Percentiles rank a stretch among this genome's conserved stretches.
Conservation (phyloP, 37 sponge, comb jelly and placozoan species). For the Cliona cf. orientalis region DNA sequence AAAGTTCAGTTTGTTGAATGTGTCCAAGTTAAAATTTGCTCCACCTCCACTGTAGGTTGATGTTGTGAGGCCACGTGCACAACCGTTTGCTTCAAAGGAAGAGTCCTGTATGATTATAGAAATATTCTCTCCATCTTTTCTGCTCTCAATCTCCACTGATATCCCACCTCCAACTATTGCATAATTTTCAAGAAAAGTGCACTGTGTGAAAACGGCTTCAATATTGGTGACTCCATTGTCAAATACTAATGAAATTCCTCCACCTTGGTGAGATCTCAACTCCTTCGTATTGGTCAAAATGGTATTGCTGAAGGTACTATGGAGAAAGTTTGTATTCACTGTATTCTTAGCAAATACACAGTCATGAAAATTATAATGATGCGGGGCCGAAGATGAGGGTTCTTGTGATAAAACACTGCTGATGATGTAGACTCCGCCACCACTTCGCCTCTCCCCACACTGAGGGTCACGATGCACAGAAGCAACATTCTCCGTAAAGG, state of each 20-base stretch:
- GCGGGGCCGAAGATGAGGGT: no score
- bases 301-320: neutral
- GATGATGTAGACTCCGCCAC: neutral
- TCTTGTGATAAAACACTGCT: neutral
- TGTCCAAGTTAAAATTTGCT: no score
- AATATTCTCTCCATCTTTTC: neutral
- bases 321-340: neutral
- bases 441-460: no score
- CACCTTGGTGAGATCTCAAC: neutral
- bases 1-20: no score
- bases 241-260: neutral
- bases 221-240: neutral
- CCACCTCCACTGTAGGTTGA: neutral
- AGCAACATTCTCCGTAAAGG: no score
- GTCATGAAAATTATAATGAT: neutral
- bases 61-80: neutral
- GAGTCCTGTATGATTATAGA: neutral
- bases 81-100: constrained; percentile 4
- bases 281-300: neutral
- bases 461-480: no score
- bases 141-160: neutral
- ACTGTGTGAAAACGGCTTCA: neutral
- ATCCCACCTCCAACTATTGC: constrained; percentile 28
- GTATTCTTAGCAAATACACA: neutral
- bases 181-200: neutral